Conservation (phyloP, 2,888 invertebrate species). For the Caenorhabditis wallacei region DNA sequence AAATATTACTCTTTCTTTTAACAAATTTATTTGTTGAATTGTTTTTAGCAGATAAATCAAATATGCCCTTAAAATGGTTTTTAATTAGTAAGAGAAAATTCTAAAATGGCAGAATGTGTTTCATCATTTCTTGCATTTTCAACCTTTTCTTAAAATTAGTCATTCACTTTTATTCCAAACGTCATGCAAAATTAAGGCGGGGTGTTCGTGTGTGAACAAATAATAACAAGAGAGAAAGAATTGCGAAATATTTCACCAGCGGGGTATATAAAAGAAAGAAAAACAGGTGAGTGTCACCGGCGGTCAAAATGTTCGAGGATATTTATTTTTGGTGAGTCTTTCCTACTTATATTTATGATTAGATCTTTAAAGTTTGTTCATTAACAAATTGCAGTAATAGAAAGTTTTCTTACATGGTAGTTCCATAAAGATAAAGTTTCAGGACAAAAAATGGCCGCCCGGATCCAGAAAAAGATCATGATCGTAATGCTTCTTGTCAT, state of each 20-base stretch:
- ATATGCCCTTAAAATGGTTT: too few relatives aligned
- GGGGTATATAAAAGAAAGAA: conserved; percentile 14
- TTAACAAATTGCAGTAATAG: too few relatives aligned
- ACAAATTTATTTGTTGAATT: too few relatives aligned
- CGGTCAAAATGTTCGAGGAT: conserved; percentile 35
- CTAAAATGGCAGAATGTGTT: too few relatives aligned
- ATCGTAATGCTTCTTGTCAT: conserved; percentile 5
- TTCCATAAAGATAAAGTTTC: background rate
- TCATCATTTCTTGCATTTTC: too few relatives aligned
- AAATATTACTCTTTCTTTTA: too few relatives aligned
- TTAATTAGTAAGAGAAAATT: too few relatives aligned
- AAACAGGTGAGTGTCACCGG: conserved; percentile 2
- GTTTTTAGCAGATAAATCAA: too few relatives aligned
- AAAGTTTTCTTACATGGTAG: too few relatives aligned
- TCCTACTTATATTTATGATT: background rate
- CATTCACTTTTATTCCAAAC: background rate
- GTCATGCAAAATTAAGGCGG: conserved; percentile 12
- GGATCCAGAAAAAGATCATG: conserved; percentile 14
- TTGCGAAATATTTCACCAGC: conserved; percentile 31
- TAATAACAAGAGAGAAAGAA: background rate
- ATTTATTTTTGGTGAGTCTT: conserved; percentile 39
- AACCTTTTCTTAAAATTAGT: conserved; percentile 15
- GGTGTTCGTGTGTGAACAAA: conserved; percentile 11
- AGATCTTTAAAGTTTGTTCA: too few relatives aligned
- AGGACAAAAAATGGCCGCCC: conserved; percentile 45